Percentiles rank a stretch among this genome's conserved stretches.
These are phyloP conservation scores for Gonioctena quinquepunctata DNA, from an alignment of 1,140 invertebrate genomes.

Conservation along the genomic window DNA sequence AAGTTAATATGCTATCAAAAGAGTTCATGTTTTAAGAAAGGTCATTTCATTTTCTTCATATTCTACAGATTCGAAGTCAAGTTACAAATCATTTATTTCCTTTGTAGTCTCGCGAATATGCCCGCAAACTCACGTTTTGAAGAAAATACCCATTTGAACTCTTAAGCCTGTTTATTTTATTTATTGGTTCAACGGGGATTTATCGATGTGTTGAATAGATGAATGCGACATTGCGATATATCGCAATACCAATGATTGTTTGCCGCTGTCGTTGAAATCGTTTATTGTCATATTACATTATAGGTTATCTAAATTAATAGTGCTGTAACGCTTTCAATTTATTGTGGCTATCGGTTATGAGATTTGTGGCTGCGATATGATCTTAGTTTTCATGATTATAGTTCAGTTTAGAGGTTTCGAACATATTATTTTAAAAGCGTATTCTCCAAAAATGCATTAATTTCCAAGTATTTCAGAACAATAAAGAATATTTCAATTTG, in stretches of 20 bases:
- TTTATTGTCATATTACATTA: not conserved
- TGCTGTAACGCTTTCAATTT: not conserved
- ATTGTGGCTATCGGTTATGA: not conserved
- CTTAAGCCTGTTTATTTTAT: not conserved
- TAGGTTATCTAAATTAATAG: not conserved
- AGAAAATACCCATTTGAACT: not conserved
- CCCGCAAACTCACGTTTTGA: not conserved
- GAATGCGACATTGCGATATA: not conserved
- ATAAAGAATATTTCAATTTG: too few species aligned
- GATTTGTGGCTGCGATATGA: not conserved
- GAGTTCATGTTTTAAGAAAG: too few species aligned
- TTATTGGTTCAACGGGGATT: not conserved
- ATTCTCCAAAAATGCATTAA: too few species aligned
- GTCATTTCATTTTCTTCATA: too few species aligned
- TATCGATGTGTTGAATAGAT: not conserved
- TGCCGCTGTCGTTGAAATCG: not conserved
- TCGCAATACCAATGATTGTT: not conserved
- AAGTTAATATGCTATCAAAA: too few species aligned
- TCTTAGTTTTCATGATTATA: too few species aligned
- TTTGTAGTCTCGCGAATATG: not conserved
- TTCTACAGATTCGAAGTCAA: too few species aligned
- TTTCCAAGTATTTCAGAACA: too few species aligned
- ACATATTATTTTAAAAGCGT: too few species aligned
- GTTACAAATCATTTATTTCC: not conserved
- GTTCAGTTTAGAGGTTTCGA: too few species aligned